phyloP scores from a whole-genome alignment of 2,888 invertebrate genomes.

The Agonopterix arenella region DNA sequence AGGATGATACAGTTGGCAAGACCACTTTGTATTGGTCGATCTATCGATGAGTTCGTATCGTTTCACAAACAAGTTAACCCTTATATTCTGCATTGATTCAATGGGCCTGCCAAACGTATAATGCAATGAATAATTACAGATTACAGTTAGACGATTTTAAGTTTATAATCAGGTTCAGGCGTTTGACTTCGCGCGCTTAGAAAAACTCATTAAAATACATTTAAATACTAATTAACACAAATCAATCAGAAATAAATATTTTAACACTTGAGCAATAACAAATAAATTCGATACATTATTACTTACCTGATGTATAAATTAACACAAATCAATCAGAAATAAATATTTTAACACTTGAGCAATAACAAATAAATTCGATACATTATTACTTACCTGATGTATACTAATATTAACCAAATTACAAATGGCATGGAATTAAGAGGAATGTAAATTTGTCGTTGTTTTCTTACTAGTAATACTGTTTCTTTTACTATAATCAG shows the following conservation, averaged over 20 bases:
- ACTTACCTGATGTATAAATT: no score
- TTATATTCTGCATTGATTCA: no score
- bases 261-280: conserved; percentile 8
- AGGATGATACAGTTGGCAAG: no score
- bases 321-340: neutral
- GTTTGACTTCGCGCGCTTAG: no score
- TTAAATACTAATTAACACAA: neutral
- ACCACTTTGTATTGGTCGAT: no score
- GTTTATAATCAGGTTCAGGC: no score
- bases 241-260: neutral
- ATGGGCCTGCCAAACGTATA: no score
- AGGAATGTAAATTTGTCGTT: conserved; percentile 23
- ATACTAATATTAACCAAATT: neutral
- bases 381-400: conserved; percentile 3
- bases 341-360: neutral
- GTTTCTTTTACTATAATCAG: conserved; percentile 2
- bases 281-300: conserved; percentile 21
- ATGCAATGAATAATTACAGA: no score
- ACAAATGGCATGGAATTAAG: conserved; percentile 19
- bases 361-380: conserved; percentile 22
- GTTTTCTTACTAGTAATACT: conserved; percentile 5
- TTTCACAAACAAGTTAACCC: no score
- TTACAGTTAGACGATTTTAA: no score
- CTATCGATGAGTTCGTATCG: no score
- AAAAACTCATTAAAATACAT: neutral